These are phyloP conservation scores for Nothoprocta pentlandii DNA, from an alignment of 2,113 vertebrate species.

Conservation along the genomic window DNA sequence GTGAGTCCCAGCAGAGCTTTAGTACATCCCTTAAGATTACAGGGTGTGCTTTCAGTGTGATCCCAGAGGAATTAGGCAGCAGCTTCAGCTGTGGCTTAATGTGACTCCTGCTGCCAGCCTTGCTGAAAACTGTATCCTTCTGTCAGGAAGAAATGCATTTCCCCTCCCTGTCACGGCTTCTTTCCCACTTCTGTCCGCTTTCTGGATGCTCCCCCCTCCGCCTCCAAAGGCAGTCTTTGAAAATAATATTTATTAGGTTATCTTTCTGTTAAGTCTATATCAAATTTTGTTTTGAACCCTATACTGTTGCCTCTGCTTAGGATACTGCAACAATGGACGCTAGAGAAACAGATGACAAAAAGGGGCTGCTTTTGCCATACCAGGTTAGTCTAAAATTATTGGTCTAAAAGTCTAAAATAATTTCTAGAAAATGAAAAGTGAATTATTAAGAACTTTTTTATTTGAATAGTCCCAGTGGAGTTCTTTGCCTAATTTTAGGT, in stretches of 20 bases:
- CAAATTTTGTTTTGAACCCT: slow-evolving; percentile 32
- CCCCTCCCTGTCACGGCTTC: not conserved
- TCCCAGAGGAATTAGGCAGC: slow-evolving; percentile 66
- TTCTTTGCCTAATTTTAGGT: not conserved
- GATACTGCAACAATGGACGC: not conserved
- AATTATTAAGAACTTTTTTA: not conserved
- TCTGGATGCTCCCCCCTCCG: not conserved
- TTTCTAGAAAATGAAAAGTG: not conserved
- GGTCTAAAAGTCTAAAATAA: not conserved
- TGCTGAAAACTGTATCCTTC: slow-evolving; percentile 48
- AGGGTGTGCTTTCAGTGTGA: slow-evolving; percentile 62
- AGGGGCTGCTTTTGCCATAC: not conserved
- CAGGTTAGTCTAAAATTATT: not conserved
- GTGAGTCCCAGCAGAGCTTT: slow-evolving; percentile 73
- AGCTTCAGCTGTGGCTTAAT: slow-evolving; percentile 66
- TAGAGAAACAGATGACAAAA: not conserved
- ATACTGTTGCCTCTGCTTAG: not conserved
- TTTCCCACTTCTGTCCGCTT: not conserved
- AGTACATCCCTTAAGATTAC: slow-evolving; percentile 70
- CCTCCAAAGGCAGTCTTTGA: not conserved
- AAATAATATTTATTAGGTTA: slow-evolving; percentile 33
- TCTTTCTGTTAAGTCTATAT: slow-evolving; percentile 28
- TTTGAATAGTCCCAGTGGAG: not conserved
- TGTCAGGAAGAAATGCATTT: slow-evolving; percentile 41
- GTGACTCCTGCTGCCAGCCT: slow-evolving; percentile 56